Evolutionary conservation across 2,888 invertebrate species (phyloP), one percentile per base, ranked within the genome.

Genomic region (Empis stercorea): DNA sequence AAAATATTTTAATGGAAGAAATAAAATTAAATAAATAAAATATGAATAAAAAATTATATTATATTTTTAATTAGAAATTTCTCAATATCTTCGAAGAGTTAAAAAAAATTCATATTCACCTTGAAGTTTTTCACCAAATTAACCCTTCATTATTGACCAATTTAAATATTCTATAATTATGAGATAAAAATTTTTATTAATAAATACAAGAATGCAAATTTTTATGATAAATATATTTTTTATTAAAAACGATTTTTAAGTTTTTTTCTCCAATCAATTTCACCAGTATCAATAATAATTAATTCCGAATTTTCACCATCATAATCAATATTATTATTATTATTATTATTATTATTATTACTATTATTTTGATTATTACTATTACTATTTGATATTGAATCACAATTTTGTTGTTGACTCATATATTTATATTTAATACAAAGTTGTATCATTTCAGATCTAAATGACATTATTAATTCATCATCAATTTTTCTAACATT

Each of bases 371-470:
- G 10, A n/a, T 27, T 27, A 23, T 10, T n/a, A n/a, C n/a, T 40
- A 23, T 20, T 40, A 14, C 23, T 40, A 40, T 27, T 40, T 14
- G 20, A 23, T 34, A 4, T 13, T 34, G 34, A 34, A 34, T 34
- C n/a, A 27, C 23, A 27, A 27, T 5, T 34, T 34, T 34, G 13
- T n/a, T 34, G 34, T 34, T 13, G 34, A 48, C 55, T 55, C 45
- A 56, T 51, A 44, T 52, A 50, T 30, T 51, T 46, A 47, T 52
- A 56, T 47, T 56, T 56, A 51, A 51, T 53, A 13, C 55, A 46
- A 20, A 54, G 44, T 42, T 55, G 52, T 32, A 56, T 30, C 15
- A 56, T 46, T 44, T 56, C 56, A 11, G 55, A 50, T 32, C 56
- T 47, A 41, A 56, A 56, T 4, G 55, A 43, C 42, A 54, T 55